phyloP scores from a whole-genome alignment of 2,113 vertebrate genomes.

The Ophiodon elongatus region DNA sequence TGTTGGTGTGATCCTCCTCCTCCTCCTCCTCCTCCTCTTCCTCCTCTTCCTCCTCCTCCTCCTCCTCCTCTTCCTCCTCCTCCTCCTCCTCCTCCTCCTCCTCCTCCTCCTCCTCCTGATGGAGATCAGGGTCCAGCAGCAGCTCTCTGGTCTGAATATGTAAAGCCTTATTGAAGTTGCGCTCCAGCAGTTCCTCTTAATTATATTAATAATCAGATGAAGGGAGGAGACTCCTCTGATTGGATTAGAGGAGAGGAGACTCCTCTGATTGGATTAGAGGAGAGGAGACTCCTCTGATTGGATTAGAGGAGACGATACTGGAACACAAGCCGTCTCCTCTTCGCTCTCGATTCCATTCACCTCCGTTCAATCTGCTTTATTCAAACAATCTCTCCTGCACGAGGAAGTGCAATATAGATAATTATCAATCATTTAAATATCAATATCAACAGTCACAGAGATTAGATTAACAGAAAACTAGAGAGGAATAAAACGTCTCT shows the following conservation, averaged over 20 bases:
- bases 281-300: conserved; percentile 74
- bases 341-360: conserved; percentile 46
- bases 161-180: conserved; percentile 75
- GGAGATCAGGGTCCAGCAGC: conserved; percentile 55
- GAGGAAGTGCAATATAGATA: conserved; percentile 37
- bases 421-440: conserved; percentile 51
- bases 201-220: conserved; percentile 83
- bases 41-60: too few species aligned
- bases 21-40: conserved; percentile 29
- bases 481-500: rapidly evolving
- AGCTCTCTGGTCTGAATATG: conserved; percentile 74
- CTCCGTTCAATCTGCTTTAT: conserved; percentile 60
- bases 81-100: too few species aligned
- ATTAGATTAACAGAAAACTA: not conserved
- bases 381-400: conserved; percentile 39
- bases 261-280: conserved; percentile 80
- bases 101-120: not conserved
- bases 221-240: conserved; percentile 72
- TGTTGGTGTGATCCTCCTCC: too few species aligned
- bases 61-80: not conserved
- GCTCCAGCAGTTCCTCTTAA: conserved; percentile 80
- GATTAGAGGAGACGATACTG: conserved; percentile 75
- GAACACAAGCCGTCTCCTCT: conserved; percentile 39
- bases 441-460: conserved; percentile 13
- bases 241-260: too few species aligned